These are phyloP conservation scores for Zygogramma bicolorata DNA, from an alignment of 2,888 invertebrate species.

Conservation along the genomic window DNA sequence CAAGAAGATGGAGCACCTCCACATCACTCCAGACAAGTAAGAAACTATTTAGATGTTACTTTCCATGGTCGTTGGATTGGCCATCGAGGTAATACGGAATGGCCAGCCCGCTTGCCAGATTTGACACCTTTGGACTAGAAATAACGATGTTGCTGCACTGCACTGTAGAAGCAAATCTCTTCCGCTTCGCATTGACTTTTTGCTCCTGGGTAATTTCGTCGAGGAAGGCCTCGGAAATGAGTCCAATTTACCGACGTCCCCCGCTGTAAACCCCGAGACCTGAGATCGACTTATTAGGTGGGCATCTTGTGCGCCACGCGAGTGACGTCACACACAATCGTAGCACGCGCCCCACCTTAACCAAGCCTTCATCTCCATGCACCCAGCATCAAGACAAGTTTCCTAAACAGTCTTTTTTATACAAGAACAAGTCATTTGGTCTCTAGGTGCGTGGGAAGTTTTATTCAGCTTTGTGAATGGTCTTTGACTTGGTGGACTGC, in stretches of 20 bases:
- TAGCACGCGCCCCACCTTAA: constrained; percentile 66
- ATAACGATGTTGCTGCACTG: too few species aligned
- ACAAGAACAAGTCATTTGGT: constrained; percentile 40
- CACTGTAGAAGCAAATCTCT: too few species aligned
- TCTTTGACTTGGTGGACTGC: constrained; percentile 34
- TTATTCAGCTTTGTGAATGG: constrained; percentile 37
- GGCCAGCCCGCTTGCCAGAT: too few species aligned
- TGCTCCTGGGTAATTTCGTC: too few species aligned
- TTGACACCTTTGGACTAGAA: too few species aligned
- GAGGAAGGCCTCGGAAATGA: neutral
- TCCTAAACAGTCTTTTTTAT: constrained; percentile 61
- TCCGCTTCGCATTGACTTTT: too few species aligned
- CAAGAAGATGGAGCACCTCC: too few species aligned
- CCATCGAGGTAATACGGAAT: too few species aligned
- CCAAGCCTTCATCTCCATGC: constrained; percentile 62
- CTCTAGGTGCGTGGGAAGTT: constrained; percentile 42
- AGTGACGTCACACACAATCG: constrained; percentile 52
- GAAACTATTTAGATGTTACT: too few species aligned
- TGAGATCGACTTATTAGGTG: constrained; percentile 24
- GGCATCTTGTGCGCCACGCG: constrained; percentile 47
- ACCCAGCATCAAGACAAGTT: constrained; percentile 56
- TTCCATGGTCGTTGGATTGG: too few species aligned
- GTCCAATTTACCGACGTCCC: neutral
- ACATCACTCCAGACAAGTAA: too few species aligned
- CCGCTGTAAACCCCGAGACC: constrained; percentile 6